Evolutionary conservation across 2,888 invertebrate species (phyloP), one percentile per base, ranked within the genome.

Genomic region (Anagyrus pseudococci): DNA sequence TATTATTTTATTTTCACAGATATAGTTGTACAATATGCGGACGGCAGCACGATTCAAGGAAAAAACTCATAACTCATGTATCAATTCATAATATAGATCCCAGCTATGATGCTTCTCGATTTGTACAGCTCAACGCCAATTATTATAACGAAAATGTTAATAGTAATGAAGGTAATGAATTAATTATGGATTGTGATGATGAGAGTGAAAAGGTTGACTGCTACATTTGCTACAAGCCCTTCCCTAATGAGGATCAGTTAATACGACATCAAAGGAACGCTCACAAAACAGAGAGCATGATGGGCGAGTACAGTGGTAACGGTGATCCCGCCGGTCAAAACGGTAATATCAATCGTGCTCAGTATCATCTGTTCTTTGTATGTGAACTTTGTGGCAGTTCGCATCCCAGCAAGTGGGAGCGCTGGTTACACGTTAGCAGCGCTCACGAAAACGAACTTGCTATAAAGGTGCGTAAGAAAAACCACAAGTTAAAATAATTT

Each of bases 21-120:
- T 80, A 80, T 58, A 79, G 82, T 49, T 85, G 85, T 63, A 82
- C 82, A 40, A 82, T 86, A 40, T 86, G 86, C 70, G 83, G 83
- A 23, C 82, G 85, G 61, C 84, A 85, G 67, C 85, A 86, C 67
- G 85, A 86, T 68, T 85, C 84, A 22, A 78, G 83, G 41, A 85
- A 85, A 70, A 83, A 82, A 66, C 74, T 83, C 50, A 78, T 83
- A 63, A 83, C 84, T 37, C 86, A 86, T 70, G 82, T 85, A 7
- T 78, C 83, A 2, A 83, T 85, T 53, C 86, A 86, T 72, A 84
- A 84, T 58, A 80, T 86, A 54, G 78, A 84, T 64, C 73, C 83
- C 17, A 78, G 78, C 20, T 81, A 82, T 66, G 84, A 84, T 71
- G 84, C 85, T 4, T 81, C 81, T 17, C 82, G 79, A 68, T 85